A percentile compares a stretch with the other conserved stretches of the same genome.
Conservation (phyloP, 2,888 invertebrate species). For the Mimumesa dahlbomi region DNA sequence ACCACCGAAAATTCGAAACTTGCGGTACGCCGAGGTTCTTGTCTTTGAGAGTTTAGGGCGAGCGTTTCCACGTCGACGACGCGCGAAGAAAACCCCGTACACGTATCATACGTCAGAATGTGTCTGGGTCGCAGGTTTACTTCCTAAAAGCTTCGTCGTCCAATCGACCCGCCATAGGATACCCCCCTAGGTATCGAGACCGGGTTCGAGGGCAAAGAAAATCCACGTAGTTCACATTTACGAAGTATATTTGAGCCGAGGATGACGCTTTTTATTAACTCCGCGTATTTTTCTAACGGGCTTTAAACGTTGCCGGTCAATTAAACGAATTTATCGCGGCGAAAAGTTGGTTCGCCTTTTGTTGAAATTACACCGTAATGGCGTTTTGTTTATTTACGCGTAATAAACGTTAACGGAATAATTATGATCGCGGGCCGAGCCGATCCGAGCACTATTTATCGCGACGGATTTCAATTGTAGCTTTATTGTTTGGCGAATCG, state of each 20-base stretch:
- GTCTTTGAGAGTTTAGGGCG: constrained; percentile 34
- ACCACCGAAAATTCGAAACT: constrained; percentile 51
- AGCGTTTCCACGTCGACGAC: not conserved
- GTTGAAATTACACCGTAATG: no score
- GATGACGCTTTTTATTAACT: constrained; percentile 23
- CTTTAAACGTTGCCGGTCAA: constrained; percentile 5
- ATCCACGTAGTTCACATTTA: not conserved
- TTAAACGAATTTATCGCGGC: no score
- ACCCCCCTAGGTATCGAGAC: constrained; percentile 14
- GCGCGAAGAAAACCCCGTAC: constrained; percentile 2
- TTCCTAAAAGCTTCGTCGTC: constrained; percentile 46
- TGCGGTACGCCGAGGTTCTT: constrained; percentile 36
- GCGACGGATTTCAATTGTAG: no score
- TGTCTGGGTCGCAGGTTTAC: constrained; percentile 29
- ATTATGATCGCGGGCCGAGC: no score
- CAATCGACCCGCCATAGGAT: constrained; percentile 18
- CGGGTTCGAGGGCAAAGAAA: not conserved
- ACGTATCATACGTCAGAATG: constrained; percentile 15
- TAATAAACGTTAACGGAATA: no score
- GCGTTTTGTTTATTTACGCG: no score
- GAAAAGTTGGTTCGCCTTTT: no score
- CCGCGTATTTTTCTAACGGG: constrained; percentile 2
- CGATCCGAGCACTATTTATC: no score
- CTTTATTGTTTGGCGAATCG: no score
- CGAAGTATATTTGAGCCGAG: not conserved